Percentiles rank a stretch among this genome's conserved stretches.
Conservation (phyloP, 2,113 vertebrate genomes). For the Colinus virginianus region DNA sequence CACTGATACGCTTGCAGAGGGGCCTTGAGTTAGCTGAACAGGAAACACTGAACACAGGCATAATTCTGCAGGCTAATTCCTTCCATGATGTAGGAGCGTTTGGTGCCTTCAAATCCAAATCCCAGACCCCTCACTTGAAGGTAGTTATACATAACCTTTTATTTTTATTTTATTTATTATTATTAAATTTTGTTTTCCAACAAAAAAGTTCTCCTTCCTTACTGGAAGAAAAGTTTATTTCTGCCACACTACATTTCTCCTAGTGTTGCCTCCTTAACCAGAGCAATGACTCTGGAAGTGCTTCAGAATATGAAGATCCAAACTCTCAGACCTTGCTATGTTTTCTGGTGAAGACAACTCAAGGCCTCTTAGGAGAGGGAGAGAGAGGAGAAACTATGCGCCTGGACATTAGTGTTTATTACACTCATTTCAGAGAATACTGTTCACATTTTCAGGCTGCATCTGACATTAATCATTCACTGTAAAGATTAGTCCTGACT, state of each 20-base stretch:
- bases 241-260: background rate
- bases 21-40: background rate
- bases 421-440: background rate
- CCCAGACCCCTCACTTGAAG: background rate
- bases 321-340: background rate
- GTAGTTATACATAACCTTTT: background rate
- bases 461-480: background rate
- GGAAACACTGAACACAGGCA: background rate
- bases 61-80: background rate
- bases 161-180: no score
- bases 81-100: accelerated
- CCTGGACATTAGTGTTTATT: accelerated
- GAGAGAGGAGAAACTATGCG: background rate
- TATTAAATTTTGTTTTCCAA: background rate
- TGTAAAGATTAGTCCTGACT: background rate
- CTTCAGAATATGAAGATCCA: background rate
- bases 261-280: background rate
- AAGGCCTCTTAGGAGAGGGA: background rate
- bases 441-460: background rate
- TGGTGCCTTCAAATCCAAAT: background rate
- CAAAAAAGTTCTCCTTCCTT: background rate
- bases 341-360: background rate
- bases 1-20: background rate
- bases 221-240: background rate
- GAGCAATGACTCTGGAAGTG: background rate